phyloP scores from a whole-genome alignment of 92 coral and sea anemone species.

The Pocillopora meandrina region DNA sequence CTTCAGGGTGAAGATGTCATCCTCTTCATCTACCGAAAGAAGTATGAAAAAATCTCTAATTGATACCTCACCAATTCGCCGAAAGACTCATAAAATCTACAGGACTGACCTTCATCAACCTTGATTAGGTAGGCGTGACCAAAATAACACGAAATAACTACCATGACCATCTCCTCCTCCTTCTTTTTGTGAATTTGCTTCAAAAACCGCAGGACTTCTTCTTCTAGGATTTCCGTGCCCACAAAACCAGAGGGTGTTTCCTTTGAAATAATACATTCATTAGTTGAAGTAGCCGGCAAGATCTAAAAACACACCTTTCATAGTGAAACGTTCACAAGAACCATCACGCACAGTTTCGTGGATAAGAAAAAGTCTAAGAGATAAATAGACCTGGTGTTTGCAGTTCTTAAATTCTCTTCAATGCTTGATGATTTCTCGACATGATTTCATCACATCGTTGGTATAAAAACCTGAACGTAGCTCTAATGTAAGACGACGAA shows the following conservation, averaged over 20 bases:
- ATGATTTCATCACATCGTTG: too few relatives aligned
- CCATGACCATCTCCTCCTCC: neutral
- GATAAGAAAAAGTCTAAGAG: too few relatives aligned
- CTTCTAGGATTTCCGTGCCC: neutral
- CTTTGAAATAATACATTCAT: neutral
- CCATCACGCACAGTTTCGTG: too few relatives aligned
- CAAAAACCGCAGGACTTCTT: neutral
- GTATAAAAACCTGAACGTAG: too few relatives aligned
- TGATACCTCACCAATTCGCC: neutral
- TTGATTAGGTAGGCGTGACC: conserved; percentile 24
- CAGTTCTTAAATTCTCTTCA: too few relatives aligned
- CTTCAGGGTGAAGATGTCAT: conserved; percentile 2
- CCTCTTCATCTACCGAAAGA: neutral
- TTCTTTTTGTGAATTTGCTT: neutral
- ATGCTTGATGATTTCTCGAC: too few relatives aligned
- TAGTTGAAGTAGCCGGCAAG: too few relatives aligned
- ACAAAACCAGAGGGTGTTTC: neutral
- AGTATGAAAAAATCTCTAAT: neutral
- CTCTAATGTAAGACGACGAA: too few relatives aligned
- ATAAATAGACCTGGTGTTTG: too few relatives aligned
- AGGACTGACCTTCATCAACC: conserved; percentile 29
- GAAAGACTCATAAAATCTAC: neutral
- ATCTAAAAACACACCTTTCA: too few relatives aligned
- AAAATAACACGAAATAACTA: conserved; percentile 35
- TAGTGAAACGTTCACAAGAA: too few relatives aligned